Conservation (phyloP, 2,113 vertebrate genomes). For the Xiphorhynchus elegans region DNA sequence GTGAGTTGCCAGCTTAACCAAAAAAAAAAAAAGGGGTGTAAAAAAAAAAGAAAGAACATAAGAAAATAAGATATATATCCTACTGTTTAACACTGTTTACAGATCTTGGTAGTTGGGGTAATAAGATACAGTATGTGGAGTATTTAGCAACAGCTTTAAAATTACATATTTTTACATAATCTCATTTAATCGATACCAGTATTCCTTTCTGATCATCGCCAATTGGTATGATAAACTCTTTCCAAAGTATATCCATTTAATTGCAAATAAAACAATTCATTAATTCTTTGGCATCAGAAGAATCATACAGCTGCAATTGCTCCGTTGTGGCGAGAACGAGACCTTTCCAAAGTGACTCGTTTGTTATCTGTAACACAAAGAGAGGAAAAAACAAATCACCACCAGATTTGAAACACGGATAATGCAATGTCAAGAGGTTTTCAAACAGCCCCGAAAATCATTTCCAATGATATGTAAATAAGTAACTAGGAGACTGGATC, state of each 20-base stretch:
- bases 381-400: constrained; percentile 64
- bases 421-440: constrained; percentile 70
- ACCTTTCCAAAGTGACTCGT: constrained; percentile 90
- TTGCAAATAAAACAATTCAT: constrained; percentile 65
- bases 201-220: constrained; percentile 46
- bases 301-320: constrained; percentile 84
- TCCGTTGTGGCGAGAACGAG: constrained; percentile 93
- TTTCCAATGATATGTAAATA: constrained; percentile 80
- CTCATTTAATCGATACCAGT: constrained; percentile 39
- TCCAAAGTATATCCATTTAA: constrained; percentile 36
- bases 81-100: constrained; percentile 66
- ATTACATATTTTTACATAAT: constrained; percentile 47
- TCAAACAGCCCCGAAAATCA: constrained; percentile 71
- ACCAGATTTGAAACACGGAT: constrained; percentile 58
- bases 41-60: constrained; percentile 1
- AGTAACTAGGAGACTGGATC: constrained; percentile 77
- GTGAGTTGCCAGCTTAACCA: constrained; percentile 11
- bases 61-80: constrained; percentile 41
- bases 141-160: constrained; percentile 50
- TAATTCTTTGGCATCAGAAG: constrained; percentile 75
- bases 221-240: constrained; percentile 41
- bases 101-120: constrained; percentile 60
- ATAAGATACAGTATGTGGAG: constrained; percentile 53
- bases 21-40: neutral
- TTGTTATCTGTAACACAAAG: constrained; percentile 89